phyloP scores from a whole-genome alignment of 2,888 invertebrate genomes.

The Ariolimax columbianus region DNA sequence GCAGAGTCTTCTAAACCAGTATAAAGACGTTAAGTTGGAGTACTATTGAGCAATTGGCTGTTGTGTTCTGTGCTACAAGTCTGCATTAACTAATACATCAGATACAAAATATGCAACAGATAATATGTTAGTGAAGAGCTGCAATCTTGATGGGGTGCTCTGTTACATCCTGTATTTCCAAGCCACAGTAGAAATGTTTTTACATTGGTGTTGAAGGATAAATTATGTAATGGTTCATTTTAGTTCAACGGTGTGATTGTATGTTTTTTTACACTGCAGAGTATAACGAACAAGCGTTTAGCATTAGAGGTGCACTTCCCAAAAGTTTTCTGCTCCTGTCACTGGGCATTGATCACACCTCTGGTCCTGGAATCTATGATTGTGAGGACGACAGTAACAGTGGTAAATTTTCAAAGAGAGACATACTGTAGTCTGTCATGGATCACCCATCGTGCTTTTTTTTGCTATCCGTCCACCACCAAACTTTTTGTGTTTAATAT shows the following conservation, averaged over 20 bases:
- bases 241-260: neutral
- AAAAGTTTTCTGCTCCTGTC: conserved; percentile 48
- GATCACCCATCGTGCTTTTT: neutral
- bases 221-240: no score
- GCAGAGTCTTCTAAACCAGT: no score
- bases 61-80: no score
- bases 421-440: neutral
- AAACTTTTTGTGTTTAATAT: neutral
- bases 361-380: conserved; percentile 37
- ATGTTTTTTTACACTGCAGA: conserved; percentile 33
- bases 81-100: no score
- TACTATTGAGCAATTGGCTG: no score
- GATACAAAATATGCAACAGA: no score
- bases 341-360: conserved; percentile 42
- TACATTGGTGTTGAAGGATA: no score
- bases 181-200: no score
- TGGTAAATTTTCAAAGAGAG: conserved; percentile 1
- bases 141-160: no score
- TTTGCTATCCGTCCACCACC: neutral
- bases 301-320: conserved; percentile 46
- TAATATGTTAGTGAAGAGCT: no score
- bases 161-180: no score
- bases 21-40: no score
- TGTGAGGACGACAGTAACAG: conserved; percentile 34
- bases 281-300: conserved; percentile 36